Percentiles rank a stretch among this genome's conserved stretches.
These are phyloP conservation scores for Henicopernis longicauda DNA, from an alignment of 2,113 vertebrate genomes.

Conservation along the genomic window DNA sequence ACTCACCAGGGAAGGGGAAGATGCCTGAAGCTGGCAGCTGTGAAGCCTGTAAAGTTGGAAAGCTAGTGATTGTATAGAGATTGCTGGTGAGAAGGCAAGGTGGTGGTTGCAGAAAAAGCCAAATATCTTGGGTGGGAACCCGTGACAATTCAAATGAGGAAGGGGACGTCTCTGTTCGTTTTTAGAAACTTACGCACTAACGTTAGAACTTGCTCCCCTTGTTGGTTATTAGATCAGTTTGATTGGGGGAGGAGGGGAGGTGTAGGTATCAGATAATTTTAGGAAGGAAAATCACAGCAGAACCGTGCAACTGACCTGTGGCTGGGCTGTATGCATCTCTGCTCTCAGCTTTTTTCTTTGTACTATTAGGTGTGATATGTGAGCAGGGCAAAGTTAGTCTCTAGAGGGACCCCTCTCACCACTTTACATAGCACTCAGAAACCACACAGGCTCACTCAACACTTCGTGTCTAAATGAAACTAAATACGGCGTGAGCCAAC, in stretches of 20 bases:
- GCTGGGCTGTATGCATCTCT: not conserved
- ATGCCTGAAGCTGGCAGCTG: not conserved
- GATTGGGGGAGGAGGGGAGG: not conserved
- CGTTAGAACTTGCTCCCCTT: not conserved
- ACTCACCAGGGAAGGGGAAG: not conserved
- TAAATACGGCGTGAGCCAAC: not conserved
- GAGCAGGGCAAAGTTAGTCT: not conserved
- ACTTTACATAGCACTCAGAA: not conserved
- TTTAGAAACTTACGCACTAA: not conserved
- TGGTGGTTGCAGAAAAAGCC: not conserved
- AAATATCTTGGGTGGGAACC: not conserved
- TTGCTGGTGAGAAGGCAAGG: not conserved
- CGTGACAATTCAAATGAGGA: not conserved
- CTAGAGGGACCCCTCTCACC: constrained; percentile 11
- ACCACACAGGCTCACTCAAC: not conserved
- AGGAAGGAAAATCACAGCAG: not conserved
- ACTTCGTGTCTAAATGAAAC: not conserved
- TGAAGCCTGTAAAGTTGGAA: not conserved
- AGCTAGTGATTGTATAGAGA: not conserved
- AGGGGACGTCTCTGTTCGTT: not conserved
- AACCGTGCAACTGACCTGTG: not conserved
- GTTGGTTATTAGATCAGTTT: not conserved
- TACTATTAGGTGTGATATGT: not conserved
- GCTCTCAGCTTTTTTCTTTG: not conserved
- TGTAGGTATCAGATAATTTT: not conserved